Percentiles rank a stretch among this genome's conserved stretches.
These are phyloP conservation scores for Diaphora mendica DNA, from an alignment of 2,888 invertebrate species.

Conservation along the genomic window DNA sequence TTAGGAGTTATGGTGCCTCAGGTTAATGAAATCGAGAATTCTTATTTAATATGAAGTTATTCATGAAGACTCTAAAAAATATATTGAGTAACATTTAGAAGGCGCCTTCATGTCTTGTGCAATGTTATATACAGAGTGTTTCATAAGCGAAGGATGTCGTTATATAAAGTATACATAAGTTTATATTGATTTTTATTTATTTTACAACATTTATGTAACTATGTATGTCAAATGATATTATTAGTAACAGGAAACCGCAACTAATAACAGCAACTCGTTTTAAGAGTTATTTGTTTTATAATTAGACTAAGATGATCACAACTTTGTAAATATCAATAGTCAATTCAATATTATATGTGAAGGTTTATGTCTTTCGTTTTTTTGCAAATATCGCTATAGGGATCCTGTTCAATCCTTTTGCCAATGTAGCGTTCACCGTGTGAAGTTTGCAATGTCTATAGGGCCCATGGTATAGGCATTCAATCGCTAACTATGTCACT, in stretches of 20 bases:
- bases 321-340: not conserved
- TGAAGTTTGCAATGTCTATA: too few relatives aligned
- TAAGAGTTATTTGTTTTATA: not conserved
- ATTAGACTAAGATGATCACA: not conserved
- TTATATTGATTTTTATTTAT: not conserved
- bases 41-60: constrained; percentile 30
- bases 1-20: not conserved
- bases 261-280: not conserved
- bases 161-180: not conserved
- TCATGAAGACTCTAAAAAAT: constrained; percentile 22
- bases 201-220: not conserved
- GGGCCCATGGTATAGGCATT: too few relatives aligned
- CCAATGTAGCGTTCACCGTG: too few relatives aligned
- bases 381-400: not conserved
- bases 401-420: too few relatives aligned
- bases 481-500: too few relatives aligned
- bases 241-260: not conserved
- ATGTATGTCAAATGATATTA: not conserved
- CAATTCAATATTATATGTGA: not conserved
- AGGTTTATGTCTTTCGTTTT: not conserved
- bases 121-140: constrained; percentile 11
- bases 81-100: constrained; percentile 14
- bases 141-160: not conserved
- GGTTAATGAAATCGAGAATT: constrained; percentile 39
- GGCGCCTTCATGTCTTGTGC: constrained; percentile 19